Base-by-base conservation (phyloP, 1,140 invertebrate genomes). In the Mesaphorura yosii region DNA sequence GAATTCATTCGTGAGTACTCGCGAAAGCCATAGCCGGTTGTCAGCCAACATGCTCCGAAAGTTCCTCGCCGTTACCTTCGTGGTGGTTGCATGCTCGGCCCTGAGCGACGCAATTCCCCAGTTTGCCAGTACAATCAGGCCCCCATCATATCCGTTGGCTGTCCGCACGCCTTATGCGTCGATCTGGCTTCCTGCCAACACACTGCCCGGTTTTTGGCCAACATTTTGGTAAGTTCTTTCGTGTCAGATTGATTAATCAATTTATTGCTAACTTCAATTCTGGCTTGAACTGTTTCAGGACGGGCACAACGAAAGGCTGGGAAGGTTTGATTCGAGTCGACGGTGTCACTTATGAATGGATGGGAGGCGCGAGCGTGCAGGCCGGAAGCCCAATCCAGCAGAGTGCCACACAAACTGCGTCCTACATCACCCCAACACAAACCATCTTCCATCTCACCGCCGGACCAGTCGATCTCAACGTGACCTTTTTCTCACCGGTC, bases 401-500 rank as follows among this genome's bases (percentile, higher is more conserved):
- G n/a, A 12, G 28, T 2, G 58, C 58, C 4, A 51, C 15, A 3
- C 58, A 60, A 48, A 39, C 5, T 2, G 12, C 1, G 0, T 7
- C 51, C 20, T 7, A 27, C 28, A 44, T 51, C 14, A 60, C 58
- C 17, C 58, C 58, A 17, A 60, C 58, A 19, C 51, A 53, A 40
- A 50, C 58, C 3, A 26, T 45, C 17, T 60, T 60, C 27, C 7
- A 14, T 7, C 12, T 60, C 39, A 40, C 26, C 0, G 54, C 58
- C 23, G 58, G 58, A 1, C 58, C 58, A 38, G 50, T 60, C 19
- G 37, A 57, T 19, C 20, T 60, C 23, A 57, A 48, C 22, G 47
- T 60, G 25, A 60, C 50, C 0, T 60, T 60, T 39, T 37, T 57
- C 22, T 60, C 58, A 0, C 58, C 58, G 4, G 58, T 60, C 12